phyloP scores from a whole-genome alignment of 2,888 invertebrate genomes.

The Cetonia aurata region DNA sequence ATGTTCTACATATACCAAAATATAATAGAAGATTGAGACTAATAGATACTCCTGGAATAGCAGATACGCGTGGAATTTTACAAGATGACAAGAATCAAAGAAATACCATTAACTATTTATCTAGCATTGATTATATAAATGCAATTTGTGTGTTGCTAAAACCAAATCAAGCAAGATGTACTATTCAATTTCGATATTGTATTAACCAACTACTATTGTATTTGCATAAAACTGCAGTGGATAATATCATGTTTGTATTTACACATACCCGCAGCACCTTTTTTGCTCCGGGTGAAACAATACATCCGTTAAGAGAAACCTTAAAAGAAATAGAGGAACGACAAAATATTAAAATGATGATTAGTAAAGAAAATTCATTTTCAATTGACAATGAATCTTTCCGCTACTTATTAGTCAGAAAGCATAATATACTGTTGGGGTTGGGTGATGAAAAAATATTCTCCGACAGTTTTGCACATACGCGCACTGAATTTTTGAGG shows the following conservation, averaged over 20 bases:
- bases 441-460: constrained; percentile 19
- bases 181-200: constrained; percentile 30
- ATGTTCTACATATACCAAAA: constrained; percentile 38
- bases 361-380: constrained; percentile 27
- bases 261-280: constrained; percentile 13
- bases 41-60: constrained; percentile 35
- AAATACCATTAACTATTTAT: constrained; percentile 13
- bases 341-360: constrained; percentile 21
- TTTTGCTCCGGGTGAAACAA: constrained; percentile 32
- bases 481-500: constrained; percentile 25
- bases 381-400: constrained; percentile 31
- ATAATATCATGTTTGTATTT: constrained; percentile 20
- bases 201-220: constrained; percentile 18
- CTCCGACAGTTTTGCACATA: constrained; percentile 10
- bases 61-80: constrained; percentile 23
- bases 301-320: constrained; percentile 17
- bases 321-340: constrained; percentile 16
- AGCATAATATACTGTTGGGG: not conserved
- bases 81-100: constrained; percentile 15
- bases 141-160: constrained; percentile 28
- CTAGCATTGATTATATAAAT: constrained; percentile 4
- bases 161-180: constrained; percentile 29
- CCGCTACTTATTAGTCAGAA: constrained; percentile 10
- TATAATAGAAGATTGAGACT: constrained; percentile 41
- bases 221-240: constrained; percentile 16